Conservation (phyloP, 2,888 invertebrate genomes). For the Patella ulyssiponensis region DNA sequence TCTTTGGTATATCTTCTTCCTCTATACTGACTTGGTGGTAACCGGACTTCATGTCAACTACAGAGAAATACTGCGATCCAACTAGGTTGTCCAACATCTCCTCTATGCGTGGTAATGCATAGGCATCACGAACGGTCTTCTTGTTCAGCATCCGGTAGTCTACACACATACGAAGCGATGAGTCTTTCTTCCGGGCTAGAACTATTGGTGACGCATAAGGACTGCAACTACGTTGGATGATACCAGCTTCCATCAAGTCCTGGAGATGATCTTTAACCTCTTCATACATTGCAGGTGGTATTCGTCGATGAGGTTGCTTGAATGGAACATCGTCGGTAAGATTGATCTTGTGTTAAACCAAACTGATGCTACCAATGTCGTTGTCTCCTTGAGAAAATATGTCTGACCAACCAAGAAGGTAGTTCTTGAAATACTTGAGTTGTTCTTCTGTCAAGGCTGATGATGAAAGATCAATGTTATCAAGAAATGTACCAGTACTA, state of each 20-base stretch:
- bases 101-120: too few species aligned
- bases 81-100: too few species aligned
- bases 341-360: slow-evolving; percentile 31
- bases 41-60: too few species aligned
- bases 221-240: not conserved
- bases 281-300: not conserved
- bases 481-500: not conserved
- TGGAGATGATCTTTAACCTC: not conserved
- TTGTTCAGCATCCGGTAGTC: too few species aligned
- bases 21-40: too few species aligned
- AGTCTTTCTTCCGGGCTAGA: not conserved
- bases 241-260: not conserved
- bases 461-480: not conserved
- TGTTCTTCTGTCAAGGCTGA: not conserved
- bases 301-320: slow-evolving; percentile 23
- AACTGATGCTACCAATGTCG: slow-evolving; percentile 23
- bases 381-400: not conserved
- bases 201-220: too few species aligned
- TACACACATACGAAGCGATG: too few species aligned
- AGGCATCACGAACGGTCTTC: too few species aligned
- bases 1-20: too few species aligned
- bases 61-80: too few species aligned
- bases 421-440: not conserved
- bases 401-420: not conserved
- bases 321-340: slow-evolving; percentile 26